These are phyloP conservation scores for Plebejus melissa DNA, from an alignment of 2,888 invertebrate genomes.

Conservation along the genomic window DNA sequence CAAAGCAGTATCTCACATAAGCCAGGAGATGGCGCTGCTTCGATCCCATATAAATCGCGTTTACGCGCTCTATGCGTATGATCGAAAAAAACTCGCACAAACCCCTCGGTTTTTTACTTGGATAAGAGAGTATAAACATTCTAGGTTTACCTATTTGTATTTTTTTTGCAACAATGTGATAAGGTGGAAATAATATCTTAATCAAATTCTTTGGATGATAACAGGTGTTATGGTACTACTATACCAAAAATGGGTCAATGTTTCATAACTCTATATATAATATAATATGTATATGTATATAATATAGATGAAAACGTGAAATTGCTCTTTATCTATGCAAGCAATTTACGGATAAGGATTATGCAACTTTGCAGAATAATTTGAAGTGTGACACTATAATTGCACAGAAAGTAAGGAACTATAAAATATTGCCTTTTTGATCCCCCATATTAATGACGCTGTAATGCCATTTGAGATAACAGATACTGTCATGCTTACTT, in stretches of 20 bases:
- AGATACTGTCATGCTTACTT: conserved; percentile 10
- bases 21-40: too few species aligned
- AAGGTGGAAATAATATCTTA: neutral
- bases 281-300: neutral
- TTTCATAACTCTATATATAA: neutral
- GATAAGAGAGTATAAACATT: neutral
- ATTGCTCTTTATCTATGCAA: neutral
- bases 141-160: neutral
- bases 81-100: too few species aligned
- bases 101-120: neutral
- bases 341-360: neutral
- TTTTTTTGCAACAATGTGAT: neutral
- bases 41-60: too few species aligned
- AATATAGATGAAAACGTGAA: neutral
- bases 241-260: neutral
- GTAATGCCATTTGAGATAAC: conserved; percentile 18
- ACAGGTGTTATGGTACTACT: neutral
- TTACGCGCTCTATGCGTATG: too few species aligned
- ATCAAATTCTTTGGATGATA: neutral
- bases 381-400: neutral
- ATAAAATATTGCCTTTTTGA: neutral
- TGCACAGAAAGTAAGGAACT: neutral
- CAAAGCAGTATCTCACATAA: too few species aligned
- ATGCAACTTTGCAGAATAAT: neutral
- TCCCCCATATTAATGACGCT: conserved; percentile 10